A percentile compares a stretch with the other conserved stretches of the same genome.
phyloP scores from a whole-genome alignment of 1,140 invertebrate genomes.

The Matsumurasca onukii region DNA sequence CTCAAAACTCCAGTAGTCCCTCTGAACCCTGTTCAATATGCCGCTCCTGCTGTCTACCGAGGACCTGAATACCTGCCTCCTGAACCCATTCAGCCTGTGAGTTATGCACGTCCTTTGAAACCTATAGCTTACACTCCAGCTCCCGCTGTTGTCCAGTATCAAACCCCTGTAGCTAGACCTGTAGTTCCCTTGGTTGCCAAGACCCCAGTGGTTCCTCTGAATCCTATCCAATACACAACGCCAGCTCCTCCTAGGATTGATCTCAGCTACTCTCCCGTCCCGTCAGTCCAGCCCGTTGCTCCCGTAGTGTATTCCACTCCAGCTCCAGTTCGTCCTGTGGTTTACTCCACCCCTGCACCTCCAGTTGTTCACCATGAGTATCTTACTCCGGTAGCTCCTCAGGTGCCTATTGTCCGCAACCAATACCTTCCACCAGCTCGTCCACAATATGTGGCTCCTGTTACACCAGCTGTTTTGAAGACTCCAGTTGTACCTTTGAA shows the following conservation, averaged over 20 bases:
- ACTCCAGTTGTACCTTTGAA: constrained; percentile 33
- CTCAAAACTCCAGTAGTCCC: constrained; percentile 38
- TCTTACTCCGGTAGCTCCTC: constrained; percentile 1
- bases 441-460: constrained; percentile 6
- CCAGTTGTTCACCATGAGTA: constrained; percentile 4
- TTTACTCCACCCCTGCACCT: constrained; percentile 4
- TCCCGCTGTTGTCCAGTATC: constrained; percentile 19
- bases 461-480: constrained; percentile 22
- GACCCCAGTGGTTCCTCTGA: constrained; percentile 35
- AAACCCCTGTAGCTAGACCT: not conserved
- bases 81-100: constrained; percentile 25
- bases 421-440: constrained; percentile 13
- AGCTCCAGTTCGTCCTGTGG: constrained; percentile 4
- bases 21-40: constrained; percentile 41
- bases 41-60: constrained; percentile 25
- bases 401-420: constrained; percentile 33
- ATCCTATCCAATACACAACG: constrained; percentile 36
- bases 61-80: constrained; percentile 29
- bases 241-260: constrained; percentile 11
- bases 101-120: not conserved
- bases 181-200: constrained; percentile 28
- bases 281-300: not conserved
- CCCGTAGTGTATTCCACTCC: constrained; percentile 1
- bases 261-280: not conserved
- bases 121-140: constrained; percentile 20